Base-by-base conservation (phyloP, 2,888 invertebrate genomes). In the Lamproptera curius region DNA sequence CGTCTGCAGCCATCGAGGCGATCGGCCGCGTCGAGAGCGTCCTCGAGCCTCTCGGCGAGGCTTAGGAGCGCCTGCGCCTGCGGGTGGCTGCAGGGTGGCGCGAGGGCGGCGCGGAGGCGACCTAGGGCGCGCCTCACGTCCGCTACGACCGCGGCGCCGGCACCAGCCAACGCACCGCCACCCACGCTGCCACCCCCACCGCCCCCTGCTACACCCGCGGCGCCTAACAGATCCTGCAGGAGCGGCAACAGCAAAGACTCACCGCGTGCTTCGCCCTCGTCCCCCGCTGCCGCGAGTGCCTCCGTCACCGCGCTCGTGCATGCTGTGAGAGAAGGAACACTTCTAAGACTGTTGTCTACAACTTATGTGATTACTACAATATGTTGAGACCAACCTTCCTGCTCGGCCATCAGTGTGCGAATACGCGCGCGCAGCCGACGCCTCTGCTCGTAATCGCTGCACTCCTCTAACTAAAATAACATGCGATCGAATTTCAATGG, bases 381-480 rank as follows among this genome's bases (percentile, higher is more conserved):
- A 3, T 20, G 6, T 16, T 11, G 11, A 13, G n/a, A 13, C 15
- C 10, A 9, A 96, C 96, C 95, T 93, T 94, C 94, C 80, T 94
- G 93, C 88, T 94, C 94, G 67, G 95, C 95, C 92, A 95, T 93
- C 73, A 96, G 91, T 78, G 93, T 91, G 66, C 94, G 92, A 68
- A 96, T 90, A 81, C 95, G 91, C 66, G 92, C 92, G 76, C 96
- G 90, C 73, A 96, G 92, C 63, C 91, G 91, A 68, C 95, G 92
- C 68, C 95, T 91, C 80, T 94, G 94, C 80, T 96, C 96, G 94
- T 95, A 95, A 77, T 94, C 94, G 61, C 91, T 92, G 77, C 94
- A 92, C 83, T 92, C 91, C 80, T 95, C 94, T 88, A 96, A 90
- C 96, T 96, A 78, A 39, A 86, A 36, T 34, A 5, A 11, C 16